Conservation (phyloP, 2,888 invertebrate species). For the Drosophila niveifrons region DNA sequence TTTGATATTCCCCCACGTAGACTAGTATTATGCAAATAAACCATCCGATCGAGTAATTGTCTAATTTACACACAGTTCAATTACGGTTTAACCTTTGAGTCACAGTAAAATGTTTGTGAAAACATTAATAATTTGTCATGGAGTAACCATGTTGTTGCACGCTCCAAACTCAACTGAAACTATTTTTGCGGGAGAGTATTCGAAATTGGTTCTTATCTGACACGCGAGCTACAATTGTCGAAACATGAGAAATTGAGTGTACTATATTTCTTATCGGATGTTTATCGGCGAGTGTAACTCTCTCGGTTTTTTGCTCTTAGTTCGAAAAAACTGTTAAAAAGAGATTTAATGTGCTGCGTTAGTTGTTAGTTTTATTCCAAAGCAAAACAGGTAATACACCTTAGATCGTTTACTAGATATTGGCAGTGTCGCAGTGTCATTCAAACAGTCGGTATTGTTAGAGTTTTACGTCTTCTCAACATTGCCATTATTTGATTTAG, state of each 20-base stretch:
- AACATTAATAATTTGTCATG: background rate
- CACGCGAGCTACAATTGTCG: constrained; percentile 17
- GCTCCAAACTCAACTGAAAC: constrained; percentile 26
- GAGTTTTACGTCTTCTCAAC: too few relatives aligned
- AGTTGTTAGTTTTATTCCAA: background rate
- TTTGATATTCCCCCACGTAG: background rate
- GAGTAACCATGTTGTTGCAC: constrained; percentile 15
- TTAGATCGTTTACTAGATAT: too few relatives aligned
- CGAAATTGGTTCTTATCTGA: constrained; percentile 21
- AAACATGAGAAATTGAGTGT: constrained; percentile 6
- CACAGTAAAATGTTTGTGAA: background rate
- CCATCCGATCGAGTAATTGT: background rate
- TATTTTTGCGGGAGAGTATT: constrained; percentile 4
- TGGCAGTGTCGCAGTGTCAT: background rate
- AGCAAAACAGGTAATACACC: background rate
- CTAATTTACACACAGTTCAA: background rate
- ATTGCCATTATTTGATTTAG: background rate
- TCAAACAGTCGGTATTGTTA: background rate
- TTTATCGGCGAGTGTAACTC: constrained; percentile 19
- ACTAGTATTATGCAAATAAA: background rate
- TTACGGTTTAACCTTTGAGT: background rate
- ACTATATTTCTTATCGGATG: constrained; percentile 26
- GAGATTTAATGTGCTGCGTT: background rate
- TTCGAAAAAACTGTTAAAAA: background rate
- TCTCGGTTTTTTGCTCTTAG: background rate